A percentile compares a stretch with the other conserved stretches of the same genome.
These are phyloP conservation scores for Dasysyrphus tricinctus DNA, from an alignment of 2,888 invertebrate species.

Conservation along the genomic window DNA sequence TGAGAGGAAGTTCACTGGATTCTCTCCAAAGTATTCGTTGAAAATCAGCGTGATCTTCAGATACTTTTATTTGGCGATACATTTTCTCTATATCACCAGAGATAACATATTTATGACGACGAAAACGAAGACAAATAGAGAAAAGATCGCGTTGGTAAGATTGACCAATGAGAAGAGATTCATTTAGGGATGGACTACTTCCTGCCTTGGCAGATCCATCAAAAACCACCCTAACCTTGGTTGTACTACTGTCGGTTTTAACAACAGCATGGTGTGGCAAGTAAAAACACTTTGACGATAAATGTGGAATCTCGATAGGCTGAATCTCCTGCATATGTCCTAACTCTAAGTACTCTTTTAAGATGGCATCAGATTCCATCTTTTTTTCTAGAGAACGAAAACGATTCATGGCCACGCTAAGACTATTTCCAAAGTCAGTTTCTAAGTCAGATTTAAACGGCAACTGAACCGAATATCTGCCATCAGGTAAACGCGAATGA, in stretches of 20 bases:
- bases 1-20: conserved; percentile 4
- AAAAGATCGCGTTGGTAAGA: conserved; percentile 43
- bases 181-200: conserved; percentile 30
- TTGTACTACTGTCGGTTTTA: conserved; percentile 52
- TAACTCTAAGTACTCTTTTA: conserved; percentile 38
- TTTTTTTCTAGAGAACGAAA: conserved; percentile 1
- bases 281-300: conserved; percentile 34
- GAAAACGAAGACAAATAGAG: conserved; percentile 38
- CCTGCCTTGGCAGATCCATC: conserved; percentile 1
- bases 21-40: conserved; percentile 61
- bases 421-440: conserved; percentile 10
- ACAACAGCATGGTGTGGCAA: conserved; percentile 60
- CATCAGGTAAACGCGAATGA: conserved; percentile 18
- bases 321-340: conserved; percentile 52
- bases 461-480: conserved; percentile 19
- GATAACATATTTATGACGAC: conserved; percentile 42
- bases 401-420: conserved; percentile 5
- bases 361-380: not conserved
- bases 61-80: conserved; percentile 54
- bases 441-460: conserved; percentile 19
- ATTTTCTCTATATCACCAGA: conserved; percentile 63
- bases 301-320: too few relatives aligned
- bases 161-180: conserved; percentile 40
- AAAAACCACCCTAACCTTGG: not conserved
- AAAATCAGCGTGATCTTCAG: conserved; percentile 31